Conservation (phyloP, 92 coral and sea anemone species). For the Heteractis magnifica region DNA sequence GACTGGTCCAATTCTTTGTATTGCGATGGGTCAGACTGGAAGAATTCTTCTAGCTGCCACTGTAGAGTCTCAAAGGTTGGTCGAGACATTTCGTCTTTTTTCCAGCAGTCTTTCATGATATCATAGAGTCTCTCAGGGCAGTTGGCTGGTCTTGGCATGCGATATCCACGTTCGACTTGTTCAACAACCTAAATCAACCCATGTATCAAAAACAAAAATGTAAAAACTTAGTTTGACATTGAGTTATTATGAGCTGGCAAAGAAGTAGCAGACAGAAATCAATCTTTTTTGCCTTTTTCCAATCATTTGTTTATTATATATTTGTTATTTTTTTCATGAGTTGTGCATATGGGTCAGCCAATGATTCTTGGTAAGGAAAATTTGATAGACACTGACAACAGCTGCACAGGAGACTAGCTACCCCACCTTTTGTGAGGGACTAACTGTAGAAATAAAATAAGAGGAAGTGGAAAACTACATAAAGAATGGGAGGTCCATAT, state of each 20-base stretch:
- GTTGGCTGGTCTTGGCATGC: conserved; percentile 86
- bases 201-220: not conserved
- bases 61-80: conserved; percentile 96
- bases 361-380: too few relatives aligned
- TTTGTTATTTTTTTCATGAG: too few relatives aligned
- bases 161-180: conserved; percentile 84
- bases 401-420: too few relatives aligned
- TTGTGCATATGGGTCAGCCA: too few relatives aligned
- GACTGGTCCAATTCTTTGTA: conserved; percentile 72
- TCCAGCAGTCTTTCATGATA: conserved; percentile 88
- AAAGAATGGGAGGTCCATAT: too few relatives aligned
- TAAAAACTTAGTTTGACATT: not conserved
- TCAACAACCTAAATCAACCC: conserved; percentile 63
- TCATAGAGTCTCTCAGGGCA: conserved; percentile 82
- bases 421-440: too few relatives aligned
- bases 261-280: too few relatives aligned
- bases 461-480: too few relatives aligned
- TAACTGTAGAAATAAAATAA: too few relatives aligned
- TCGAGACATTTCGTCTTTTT: conserved; percentile 60
- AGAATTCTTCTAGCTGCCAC: conserved; percentile 93
- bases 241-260: too few relatives aligned
- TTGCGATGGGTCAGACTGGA: conserved; percentile 71
- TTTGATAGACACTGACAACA: too few relatives aligned
- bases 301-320: too few relatives aligned
- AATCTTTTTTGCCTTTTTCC: not conserved